Percentiles rank a stretch among this genome's conserved stretches.
phyloP scores from a whole-genome alignment of 2,113 vertebrate genomes.

The Percina caprodes region DNA sequence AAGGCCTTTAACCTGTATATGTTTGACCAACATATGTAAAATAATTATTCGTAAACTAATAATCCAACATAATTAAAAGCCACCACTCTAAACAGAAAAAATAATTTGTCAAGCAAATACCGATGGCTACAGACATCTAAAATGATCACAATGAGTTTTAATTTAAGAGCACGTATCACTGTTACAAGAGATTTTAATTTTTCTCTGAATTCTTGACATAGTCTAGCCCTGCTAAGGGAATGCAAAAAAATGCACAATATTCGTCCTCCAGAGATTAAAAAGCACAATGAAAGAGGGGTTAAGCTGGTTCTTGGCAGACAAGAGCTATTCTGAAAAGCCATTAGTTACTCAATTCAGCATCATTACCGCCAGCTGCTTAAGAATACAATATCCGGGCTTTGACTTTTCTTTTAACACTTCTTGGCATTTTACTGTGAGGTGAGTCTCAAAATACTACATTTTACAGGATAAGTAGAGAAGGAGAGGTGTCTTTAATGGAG shows the following conservation, averaged over 20 bases:
- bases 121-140: background rate
- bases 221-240: constrained; percentile 17
- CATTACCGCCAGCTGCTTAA: constrained; percentile 67
- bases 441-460: constrained; percentile 62
- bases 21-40: background rate
- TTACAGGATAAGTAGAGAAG: constrained; percentile 44
- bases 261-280: constrained; percentile 46
- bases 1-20: background rate
- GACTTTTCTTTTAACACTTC: constrained; percentile 60
- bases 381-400: constrained; percentile 62
- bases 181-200: background rate
- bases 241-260: constrained; percentile 32
- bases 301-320: constrained; percentile 59
- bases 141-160: background rate
- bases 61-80: background rate
- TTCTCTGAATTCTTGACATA: constrained; percentile 1
- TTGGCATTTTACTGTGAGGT: constrained; percentile 67
- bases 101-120: background rate
- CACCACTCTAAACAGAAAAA: background rate
- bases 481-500: constrained; percentile 55
- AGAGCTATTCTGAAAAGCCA: constrained; percentile 72
- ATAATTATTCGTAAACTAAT: background rate
- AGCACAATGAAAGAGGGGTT: constrained; percentile 58
- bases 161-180: background rate
- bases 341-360: constrained; percentile 72